Evolutionary conservation across 2,797 vertebrate genomes (phyloP), one percentile per base, ranked within the genome.

Genomic region (Gallirallus australis): DNA sequence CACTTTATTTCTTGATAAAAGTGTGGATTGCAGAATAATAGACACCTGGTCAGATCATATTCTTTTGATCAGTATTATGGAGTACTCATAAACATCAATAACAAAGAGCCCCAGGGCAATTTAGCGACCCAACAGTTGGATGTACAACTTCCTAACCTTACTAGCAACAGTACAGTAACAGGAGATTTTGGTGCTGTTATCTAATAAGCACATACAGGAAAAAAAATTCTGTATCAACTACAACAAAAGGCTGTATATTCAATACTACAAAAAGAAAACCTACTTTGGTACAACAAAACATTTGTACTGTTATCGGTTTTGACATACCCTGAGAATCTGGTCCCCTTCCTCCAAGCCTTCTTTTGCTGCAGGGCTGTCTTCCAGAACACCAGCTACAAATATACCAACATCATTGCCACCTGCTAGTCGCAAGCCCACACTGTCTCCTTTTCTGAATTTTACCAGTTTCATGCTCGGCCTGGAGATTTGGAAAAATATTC

Each of bases 391-490:
- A 25, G 99, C 99, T 83, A 99, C 99, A 90, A 99, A 99, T 97
- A 99, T 99, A 94, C 99, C 99, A 76, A 99, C 99, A 61, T 99
- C 99, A 81, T 99, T 99, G 73, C 99, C 99, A 70, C 99, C 99
- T 35, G 99, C 99, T 95, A 99, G 98, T 30, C 99, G 98, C 95
- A 99, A 98, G 28, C 99, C 99, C 94, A 99, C 99, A 4, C 99
- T 99, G 84, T 99, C 99, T 81, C 99, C 99, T 98, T 99, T 99
- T 97, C 99, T 99, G 98, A 99, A 99, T 98, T 99, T 99, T 70
- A 99, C 99, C 97, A 99, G 98, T 97, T 99, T 99, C 99, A 99
- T 99, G 98, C 99, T 99, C 48, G 99, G 99, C 97, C 99, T 99
- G 97, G 83, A 95, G 89, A 79, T 96, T 96, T 5, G 93, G 64